Conservation (phyloP, 2,888 invertebrate genomes). For the Cryptus viduatorius region DNA sequence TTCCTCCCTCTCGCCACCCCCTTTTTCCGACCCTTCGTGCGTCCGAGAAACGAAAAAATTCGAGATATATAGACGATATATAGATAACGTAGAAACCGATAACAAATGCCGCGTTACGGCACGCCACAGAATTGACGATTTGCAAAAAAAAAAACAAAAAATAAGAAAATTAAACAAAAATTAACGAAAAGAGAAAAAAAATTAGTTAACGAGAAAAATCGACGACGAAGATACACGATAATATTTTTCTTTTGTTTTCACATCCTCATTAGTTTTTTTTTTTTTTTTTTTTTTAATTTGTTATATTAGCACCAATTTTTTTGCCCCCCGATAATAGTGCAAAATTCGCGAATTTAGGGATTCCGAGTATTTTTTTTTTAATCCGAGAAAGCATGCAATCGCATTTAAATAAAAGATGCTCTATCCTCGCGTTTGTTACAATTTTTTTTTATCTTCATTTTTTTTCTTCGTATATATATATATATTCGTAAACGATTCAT, state of each 20-base stretch:
- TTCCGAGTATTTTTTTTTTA: constrained; percentile 16
- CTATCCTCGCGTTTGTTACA: constrained; percentile 3
- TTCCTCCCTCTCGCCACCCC: neutral
- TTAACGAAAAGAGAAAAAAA: constrained; percentile 1
- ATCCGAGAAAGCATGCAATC: neutral
- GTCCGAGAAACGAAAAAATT: constrained; percentile 14
- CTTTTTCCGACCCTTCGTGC: constrained; percentile 31
- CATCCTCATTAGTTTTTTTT: neutral
- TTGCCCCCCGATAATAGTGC: neutral
- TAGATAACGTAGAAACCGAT: constrained; percentile 41
- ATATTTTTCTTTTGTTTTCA: constrained; percentile 63
- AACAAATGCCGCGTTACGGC: constrained; percentile 57
- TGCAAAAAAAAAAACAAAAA: constrained; percentile 5
- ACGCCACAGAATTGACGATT: constrained; percentile 33
- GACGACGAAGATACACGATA: constrained; percentile 57
- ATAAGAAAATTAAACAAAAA: neutral
- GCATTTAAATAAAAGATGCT: constrained; percentile 2
- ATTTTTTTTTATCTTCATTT: neutral
- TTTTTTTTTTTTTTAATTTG: constrained; percentile 25
- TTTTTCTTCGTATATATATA: neutral
- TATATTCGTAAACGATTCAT: neutral
- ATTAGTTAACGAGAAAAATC: constrained; percentile 44
- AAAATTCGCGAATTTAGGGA: constrained; percentile 24
- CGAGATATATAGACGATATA: constrained; percentile 37
- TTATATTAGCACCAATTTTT: neutral